Evolutionary conservation across 35 echinoderm and acorn worm genomes (phyloP).

Genomic region (Apostichopus parvimensis): DNA sequence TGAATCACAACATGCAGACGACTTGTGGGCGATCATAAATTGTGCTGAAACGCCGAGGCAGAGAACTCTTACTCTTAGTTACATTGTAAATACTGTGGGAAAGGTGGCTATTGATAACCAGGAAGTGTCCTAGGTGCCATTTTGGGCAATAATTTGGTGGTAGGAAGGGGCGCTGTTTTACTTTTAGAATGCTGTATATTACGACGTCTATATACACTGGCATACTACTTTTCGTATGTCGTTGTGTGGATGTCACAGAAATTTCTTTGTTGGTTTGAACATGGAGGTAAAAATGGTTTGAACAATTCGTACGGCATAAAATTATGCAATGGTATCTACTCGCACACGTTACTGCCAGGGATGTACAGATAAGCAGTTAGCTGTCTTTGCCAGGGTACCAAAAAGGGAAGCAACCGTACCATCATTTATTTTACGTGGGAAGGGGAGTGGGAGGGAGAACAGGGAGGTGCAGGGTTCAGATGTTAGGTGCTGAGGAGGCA

Average conservation of each 20-base stretch:
- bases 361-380: background rate
- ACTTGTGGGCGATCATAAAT: background rate
- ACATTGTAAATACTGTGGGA: background rate
- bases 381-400: background rate
- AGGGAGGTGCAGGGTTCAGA: background rate
- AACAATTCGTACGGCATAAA: too few relatives aligned
- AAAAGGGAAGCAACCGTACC: background rate
- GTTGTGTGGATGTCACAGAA: too few relatives aligned
- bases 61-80: background rate
- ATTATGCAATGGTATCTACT: too few relatives aligned
- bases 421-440: background rate
- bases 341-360: background rate
- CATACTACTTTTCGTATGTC: background rate
- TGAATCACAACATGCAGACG: slow-evolving; percentile 2
- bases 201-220: background rate
- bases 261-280: too few relatives aligned
- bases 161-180: background rate
- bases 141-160: background rate
- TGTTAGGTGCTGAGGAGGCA: background rate
- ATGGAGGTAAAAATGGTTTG: too few relatives aligned
- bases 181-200: background rate
- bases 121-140: slow-evolving; percentile 45
- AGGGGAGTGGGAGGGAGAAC: too few relatives aligned
- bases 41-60: background rate
- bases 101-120: slow-evolving; percentile 22